phyloP scores from a whole-genome alignment of 2,888 invertebrate genomes.

The Drosophila stalkeri region DNA sequence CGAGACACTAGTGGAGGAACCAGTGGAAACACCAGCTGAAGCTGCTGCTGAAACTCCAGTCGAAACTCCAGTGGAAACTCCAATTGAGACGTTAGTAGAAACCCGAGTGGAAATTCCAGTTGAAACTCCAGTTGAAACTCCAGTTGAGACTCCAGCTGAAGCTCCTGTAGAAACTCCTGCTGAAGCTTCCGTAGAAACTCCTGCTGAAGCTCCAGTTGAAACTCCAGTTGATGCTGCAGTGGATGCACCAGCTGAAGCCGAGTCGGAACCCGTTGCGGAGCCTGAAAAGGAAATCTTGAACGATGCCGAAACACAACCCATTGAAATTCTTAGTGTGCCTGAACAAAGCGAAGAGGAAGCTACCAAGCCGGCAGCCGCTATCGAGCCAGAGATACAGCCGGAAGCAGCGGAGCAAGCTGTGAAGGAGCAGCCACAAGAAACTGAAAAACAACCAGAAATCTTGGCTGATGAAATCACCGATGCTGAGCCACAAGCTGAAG shows the following conservation, averaged over 20 bases:
- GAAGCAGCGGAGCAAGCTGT: not conserved
- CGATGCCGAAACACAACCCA: conserved; percentile 9
- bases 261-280: not conserved
- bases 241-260: not conserved
- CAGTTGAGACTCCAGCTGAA: not conserved
- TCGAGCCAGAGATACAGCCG: not conserved
- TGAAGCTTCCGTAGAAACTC: not conserved
- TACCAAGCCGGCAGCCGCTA: conserved; percentile 4
- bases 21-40: not conserved
- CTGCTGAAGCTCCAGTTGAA: not conserved
- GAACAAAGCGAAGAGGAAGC: conserved; percentile 1
- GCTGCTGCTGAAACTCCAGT: not conserved
- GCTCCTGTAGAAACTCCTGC: not conserved
- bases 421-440: not conserved
- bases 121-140: not conserved
- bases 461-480: conserved; percentile 20
- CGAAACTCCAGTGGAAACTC: not conserved
- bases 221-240: not conserved
- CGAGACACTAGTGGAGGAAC: not conserved
- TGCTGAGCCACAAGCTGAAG: conserved; percentile 2
- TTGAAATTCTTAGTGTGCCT: conserved; percentile 9
- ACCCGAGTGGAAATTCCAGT: not conserved
- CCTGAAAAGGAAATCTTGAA: conserved; percentile 5
- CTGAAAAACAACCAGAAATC: conserved; percentile 12
- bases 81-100: not conserved